Conservation (phyloP, 1,140 invertebrate species). For the Philaenus spumarius region DNA sequence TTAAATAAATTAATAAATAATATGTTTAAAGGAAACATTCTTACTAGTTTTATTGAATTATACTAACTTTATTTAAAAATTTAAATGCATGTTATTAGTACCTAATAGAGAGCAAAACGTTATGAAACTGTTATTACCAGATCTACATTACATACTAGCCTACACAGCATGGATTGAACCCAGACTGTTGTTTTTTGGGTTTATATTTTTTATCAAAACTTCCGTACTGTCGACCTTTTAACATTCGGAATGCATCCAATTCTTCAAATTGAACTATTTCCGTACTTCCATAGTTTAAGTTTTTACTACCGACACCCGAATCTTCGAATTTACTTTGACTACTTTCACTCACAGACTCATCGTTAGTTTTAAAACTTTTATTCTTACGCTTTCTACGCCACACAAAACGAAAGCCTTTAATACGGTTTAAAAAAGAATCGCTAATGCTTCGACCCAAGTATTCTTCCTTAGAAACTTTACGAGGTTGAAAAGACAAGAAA, state of each 20-base stretch:
- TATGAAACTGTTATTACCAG: too few relatives aligned
- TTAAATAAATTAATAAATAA: too few relatives aligned
- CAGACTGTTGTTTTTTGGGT: conserved; percentile 1
- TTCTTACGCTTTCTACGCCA: neutral
- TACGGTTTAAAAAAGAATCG: conserved; percentile 12
- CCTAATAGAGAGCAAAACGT: too few relatives aligned
- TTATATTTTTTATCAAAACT: neutral
- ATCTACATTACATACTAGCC: neutral
- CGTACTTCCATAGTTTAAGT: conserved; percentile 8
- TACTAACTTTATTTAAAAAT: too few relatives aligned
- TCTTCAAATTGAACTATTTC: neutral
- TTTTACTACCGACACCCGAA: conserved; percentile 5
- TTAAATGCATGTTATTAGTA: too few relatives aligned
- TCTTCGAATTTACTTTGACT: conserved; percentile 4
- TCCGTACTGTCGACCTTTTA: neutral
- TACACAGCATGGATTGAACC: conserved; percentile 16
- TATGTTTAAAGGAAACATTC: too few relatives aligned
- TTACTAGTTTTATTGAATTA: too few relatives aligned
- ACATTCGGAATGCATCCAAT: neutral
- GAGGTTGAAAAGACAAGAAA: neutral
- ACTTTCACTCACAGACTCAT: neutral
- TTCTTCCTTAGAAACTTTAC: conserved; percentile 11
- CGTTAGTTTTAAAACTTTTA: conserved; percentile 5
- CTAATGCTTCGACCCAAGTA: conserved; percentile 7
- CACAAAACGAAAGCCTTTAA: conserved; percentile 14